phyloP scores from a whole-genome alignment of 1,140 invertebrate genomes.

The Mactra quadrangularis region DNA sequence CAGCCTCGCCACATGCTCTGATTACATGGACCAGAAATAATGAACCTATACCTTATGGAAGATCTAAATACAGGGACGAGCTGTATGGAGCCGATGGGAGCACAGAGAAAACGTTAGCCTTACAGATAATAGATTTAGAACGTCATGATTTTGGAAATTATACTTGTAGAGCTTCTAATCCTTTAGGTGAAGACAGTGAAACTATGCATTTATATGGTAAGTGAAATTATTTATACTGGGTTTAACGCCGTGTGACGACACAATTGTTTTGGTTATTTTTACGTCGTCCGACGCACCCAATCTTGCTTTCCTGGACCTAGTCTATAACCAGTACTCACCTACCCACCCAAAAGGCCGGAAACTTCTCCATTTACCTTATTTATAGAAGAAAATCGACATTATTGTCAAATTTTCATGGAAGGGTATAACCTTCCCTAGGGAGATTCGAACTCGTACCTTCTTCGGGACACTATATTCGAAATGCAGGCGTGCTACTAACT shows the following conservation, averaged over 20 bases:
- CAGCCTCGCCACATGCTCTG: conserved; percentile 93
- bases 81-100: conserved; percentile 88
- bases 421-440: not conserved
- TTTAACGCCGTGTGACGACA: too few relatives aligned
- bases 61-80: conserved; percentile 85
- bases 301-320: not conserved
- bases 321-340: too few relatives aligned
- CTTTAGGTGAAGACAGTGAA: conserved; percentile 92
- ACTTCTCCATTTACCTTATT: too few relatives aligned
- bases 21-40: conserved; percentile 93
- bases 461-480: too few relatives aligned
- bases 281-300: too few relatives aligned
- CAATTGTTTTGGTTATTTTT: not conserved
- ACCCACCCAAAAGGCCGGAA: too few relatives aligned
- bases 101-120: conserved; percentile 93
- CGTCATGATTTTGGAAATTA: conserved; percentile 93
- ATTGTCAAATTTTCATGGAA: too few relatives aligned
- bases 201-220: conserved; percentile 94
- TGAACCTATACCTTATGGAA: conserved; percentile 76
- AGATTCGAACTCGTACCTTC: not conserved
- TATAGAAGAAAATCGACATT: too few relatives aligned
- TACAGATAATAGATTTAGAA: conserved; percentile 91
- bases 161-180: conserved; percentile 95
- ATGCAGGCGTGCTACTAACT: not conserved
- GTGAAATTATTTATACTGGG: conserved; percentile 74